Evolutionary conservation across 1,140 invertebrate genomes (phyloP).

Genomic region (Brachionus rotundiformis): DNA sequence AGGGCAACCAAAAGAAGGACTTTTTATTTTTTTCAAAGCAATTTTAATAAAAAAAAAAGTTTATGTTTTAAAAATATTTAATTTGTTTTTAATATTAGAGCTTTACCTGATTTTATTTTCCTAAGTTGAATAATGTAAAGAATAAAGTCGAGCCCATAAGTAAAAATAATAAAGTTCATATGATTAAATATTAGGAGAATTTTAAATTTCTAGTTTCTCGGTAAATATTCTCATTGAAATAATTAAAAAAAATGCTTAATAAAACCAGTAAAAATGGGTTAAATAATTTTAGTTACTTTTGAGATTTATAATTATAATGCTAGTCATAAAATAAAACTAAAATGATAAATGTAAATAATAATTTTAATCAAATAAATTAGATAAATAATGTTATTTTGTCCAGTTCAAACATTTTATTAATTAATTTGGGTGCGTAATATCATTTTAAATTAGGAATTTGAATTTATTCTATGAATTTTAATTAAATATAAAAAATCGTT

Average conservation of each 20-base stretch:
- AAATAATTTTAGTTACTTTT: neutral
- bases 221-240: neutral
- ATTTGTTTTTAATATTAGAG: neutral
- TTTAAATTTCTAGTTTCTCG: neutral
- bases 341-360: neutral
- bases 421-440: neutral
- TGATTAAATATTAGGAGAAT: neutral
- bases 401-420: neutral
- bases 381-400: constrained; percentile 14
- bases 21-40: neutral
- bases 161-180: too few species aligned
- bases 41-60: neutral
- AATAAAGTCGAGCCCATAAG: neutral
- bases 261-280: neutral
- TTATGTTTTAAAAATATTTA: neutral
- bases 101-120: neutral
- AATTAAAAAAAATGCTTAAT: too few species aligned
- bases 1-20: neutral
- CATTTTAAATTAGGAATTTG: neutral
- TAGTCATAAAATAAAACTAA: neutral
- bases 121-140: neutral
- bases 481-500: neutral
- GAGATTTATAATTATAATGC: neutral
- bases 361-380: neutral
- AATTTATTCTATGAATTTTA: constrained; percentile 2